Percentiles rank a stretch among this genome's conserved stretches.
Conservation (phyloP, 2,797 vertebrate species). For the Notamacropus eugenii region DNA sequence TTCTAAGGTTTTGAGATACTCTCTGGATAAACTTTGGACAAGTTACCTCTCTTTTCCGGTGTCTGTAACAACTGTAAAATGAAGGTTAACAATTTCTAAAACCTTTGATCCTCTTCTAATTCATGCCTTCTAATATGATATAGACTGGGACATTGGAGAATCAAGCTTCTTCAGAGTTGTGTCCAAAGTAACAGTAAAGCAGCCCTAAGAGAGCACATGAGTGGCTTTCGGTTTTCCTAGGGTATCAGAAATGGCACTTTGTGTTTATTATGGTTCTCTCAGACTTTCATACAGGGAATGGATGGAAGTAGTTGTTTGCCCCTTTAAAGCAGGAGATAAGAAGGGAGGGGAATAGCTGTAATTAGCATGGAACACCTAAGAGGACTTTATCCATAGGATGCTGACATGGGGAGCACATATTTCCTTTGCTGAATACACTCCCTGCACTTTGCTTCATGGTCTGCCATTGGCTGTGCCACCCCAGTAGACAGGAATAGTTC, state of each 20-base stretch:
- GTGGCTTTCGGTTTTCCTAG: neutral
- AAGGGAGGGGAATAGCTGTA: neutral
- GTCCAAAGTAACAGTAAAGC: neutral
- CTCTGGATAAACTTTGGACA: neutral
- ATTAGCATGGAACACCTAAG: neutral
- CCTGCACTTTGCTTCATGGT: neutral
- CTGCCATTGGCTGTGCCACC: neutral
- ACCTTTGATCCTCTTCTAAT: neutral
- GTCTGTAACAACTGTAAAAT: neutral
- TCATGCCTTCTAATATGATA: neutral
- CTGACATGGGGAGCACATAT: neutral
- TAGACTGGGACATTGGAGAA: neutral
- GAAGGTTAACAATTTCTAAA: neutral
- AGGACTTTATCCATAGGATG: neutral
- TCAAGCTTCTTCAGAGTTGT: neutral
- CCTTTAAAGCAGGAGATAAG: neutral
- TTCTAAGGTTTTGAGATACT: neutral
- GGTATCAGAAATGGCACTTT: neutral
- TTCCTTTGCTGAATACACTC: neutral
- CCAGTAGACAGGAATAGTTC: neutral
- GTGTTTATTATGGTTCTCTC: neutral
- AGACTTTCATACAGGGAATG: neutral
- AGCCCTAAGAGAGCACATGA: neutral
- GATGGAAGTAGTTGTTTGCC: neutral
- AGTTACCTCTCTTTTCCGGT: neutral